phyloP scores from a whole-genome alignment of 2,113 vertebrate genomes.

The Salvelinus fontinalis region DNA sequence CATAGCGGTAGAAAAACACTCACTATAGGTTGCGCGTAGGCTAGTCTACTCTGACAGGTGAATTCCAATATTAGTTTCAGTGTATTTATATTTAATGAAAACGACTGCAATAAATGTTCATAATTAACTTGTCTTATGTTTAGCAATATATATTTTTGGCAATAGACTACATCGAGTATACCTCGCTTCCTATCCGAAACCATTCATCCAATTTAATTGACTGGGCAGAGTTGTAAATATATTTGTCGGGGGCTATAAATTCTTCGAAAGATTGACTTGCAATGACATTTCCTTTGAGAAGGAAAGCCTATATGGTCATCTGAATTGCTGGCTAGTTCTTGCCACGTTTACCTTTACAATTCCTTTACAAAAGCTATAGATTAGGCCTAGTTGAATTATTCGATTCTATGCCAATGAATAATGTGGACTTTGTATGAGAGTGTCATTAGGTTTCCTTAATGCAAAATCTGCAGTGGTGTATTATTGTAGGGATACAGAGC shows the following conservation, averaged over 20 bases:
- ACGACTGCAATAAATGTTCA: background rate
- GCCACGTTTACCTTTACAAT: too few species aligned
- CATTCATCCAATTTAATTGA: conserved; percentile 58
- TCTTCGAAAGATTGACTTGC: conserved; percentile 26
- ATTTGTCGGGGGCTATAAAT: conserved; percentile 23
- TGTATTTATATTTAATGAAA: conserved; percentile 11
- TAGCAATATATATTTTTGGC: background rate
- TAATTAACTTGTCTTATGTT: background rate
- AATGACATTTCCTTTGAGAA: conserved; percentile 19
- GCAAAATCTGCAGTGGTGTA: conserved; percentile 13
- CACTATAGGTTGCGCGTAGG: too few species aligned
- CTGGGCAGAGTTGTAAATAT: conserved; percentile 48
- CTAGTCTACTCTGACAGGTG: background rate
- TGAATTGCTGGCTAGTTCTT: background rate
- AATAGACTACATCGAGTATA: conserved; percentile 1
- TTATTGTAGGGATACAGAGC: background rate
- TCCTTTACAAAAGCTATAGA: too few species aligned
- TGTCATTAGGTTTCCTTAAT: background rate
- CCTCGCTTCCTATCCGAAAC: background rate
- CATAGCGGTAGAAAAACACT: background rate
- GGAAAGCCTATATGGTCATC: background rate
- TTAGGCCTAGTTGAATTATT: too few species aligned
- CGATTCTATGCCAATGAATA: too few species aligned
- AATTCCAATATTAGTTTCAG: conserved; percentile 2
- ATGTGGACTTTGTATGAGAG: background rate